These are phyloP conservation scores for Pelodiscus sinensis DNA, from an alignment of 2,113 vertebrate species.

Conservation along the genomic window DNA sequence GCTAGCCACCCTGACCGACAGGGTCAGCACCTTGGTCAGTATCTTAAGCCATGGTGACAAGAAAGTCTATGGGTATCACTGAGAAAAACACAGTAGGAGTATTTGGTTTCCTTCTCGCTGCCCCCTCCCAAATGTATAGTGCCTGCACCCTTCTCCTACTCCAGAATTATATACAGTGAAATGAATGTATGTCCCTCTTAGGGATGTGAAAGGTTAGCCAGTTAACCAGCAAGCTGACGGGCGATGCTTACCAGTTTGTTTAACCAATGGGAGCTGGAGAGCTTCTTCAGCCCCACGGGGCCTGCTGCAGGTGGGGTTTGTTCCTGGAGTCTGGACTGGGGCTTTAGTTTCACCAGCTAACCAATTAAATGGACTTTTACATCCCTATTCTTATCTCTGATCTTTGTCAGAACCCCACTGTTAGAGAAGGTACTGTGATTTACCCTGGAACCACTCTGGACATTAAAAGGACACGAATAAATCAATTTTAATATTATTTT, in stretches of 20 bases:
- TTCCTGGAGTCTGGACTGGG: too few species aligned
- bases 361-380: too few species aligned
- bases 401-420: background rate
- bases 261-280: too few species aligned
- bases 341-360: too few species aligned
- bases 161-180: background rate
- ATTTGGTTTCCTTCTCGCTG: conserved; percentile 7
- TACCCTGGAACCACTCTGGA: background rate
- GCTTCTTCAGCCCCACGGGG: too few species aligned
- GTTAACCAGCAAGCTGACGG: too few species aligned
- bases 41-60: background rate
- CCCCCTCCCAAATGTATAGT: background rate
- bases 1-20: too few species aligned
- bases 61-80: background rate
- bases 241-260: too few species aligned
- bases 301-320: too few species aligned
- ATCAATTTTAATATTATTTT: background rate
- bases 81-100: conserved; percentile 34
- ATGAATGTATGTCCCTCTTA: background rate
- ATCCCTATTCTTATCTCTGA: background rate
- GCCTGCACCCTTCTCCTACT: background rate
- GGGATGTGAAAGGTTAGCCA: too few species aligned
- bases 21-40: too few species aligned
- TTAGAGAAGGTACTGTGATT: background rate
- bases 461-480: background rate